A percentile compares a stretch with the other conserved stretches of the same genome.
These are phyloP conservation scores for Liposcelis brunnea DNA, from an alignment of 2,888 invertebrate genomes.

Conservation along the genomic window DNA sequence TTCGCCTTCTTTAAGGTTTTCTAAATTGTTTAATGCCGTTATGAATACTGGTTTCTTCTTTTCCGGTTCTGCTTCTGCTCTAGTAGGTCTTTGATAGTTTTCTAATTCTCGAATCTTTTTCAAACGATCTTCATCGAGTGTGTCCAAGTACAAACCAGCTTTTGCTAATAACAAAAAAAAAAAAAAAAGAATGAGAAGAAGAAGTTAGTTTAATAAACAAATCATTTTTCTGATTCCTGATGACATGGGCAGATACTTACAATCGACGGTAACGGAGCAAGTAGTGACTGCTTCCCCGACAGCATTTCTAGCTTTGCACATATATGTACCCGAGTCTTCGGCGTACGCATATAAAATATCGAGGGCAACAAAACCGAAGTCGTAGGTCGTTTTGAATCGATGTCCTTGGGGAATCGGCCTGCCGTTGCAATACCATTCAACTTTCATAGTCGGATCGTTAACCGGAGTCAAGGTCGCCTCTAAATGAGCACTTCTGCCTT, in stretches of 20 bases:
- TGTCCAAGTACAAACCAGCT: conserved; percentile 69
- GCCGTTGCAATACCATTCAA: conserved; percentile 97
- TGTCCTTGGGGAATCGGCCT: conserved; percentile 84
- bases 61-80: conserved; percentile 54
- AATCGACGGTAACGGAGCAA: conserved; percentile 71
- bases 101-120: conserved; percentile 78
- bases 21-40: conserved; percentile 68
- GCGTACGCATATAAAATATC: conserved; percentile 93
- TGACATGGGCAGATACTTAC: conserved; percentile 32
- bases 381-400: conserved; percentile 88
- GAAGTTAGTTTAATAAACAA: background rate
- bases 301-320: conserved; percentile 88
- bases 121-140: conserved; percentile 76
- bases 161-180: conserved; percentile 40
- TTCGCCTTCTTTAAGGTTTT: conserved; percentile 76
- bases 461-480: conserved; percentile 93
- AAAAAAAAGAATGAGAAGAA: too few relatives aligned
- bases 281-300: conserved; percentile 92
- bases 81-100: conserved; percentile 57
- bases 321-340: conserved; percentile 93
- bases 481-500: conserved; percentile 76
- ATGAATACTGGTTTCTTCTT: conserved; percentile 78
- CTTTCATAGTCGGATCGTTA: conserved; percentile 95
- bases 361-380: conserved; percentile 93
- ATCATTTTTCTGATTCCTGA: background rate